A percentile compares a stretch with the other conserved stretches of the same genome.
phyloP scores from a whole-genome alignment of 2,888 invertebrate genomes.

The Drosophila meridiana region DNA sequence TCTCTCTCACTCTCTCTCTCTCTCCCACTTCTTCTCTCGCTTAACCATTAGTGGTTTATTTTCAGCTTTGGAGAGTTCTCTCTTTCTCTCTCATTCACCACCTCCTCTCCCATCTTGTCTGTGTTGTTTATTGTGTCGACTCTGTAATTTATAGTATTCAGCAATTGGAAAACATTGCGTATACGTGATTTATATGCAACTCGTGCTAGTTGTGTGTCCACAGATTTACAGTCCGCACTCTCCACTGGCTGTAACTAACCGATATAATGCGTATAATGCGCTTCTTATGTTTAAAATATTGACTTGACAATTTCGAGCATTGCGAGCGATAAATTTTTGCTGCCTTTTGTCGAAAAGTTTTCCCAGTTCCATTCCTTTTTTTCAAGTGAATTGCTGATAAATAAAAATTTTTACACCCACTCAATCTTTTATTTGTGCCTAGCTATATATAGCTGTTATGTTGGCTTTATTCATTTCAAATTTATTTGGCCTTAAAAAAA shows the following conservation, averaged over 20 bases:
- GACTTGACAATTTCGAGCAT: constrained; percentile 7
- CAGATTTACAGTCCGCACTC: constrained; percentile 32
- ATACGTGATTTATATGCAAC: constrained; percentile 69
- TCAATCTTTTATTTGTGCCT: constrained; percentile 5
- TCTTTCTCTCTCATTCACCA: neutral
- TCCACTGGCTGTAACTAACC: constrained; percentile 33
- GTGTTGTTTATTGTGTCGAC: constrained; percentile 66
- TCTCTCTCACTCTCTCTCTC: neutral
- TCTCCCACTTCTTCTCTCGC: neutral
- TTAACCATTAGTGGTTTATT: constrained; percentile 21
- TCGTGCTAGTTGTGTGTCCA: constrained; percentile 31
- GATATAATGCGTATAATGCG: constrained; percentile 26
- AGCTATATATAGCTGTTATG: neutral
- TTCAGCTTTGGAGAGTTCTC: constrained; percentile 13
- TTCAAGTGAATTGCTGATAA: constrained; percentile 1
- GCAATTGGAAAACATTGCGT: constrained; percentile 63
- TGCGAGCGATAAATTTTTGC: constrained; percentile 35
- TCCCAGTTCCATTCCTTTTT: constrained; percentile 10
- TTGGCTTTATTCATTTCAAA: neutral
- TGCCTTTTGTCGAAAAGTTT: constrained; percentile 22
- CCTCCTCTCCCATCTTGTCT: neutral
- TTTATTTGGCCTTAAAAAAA: neutral
- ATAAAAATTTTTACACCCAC: constrained; percentile 21
- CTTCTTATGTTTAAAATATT: constrained; percentile 35
- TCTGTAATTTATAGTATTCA: constrained; percentile 62